A percentile compares a stretch with the other conserved stretches of the same genome.
Evolutionary conservation across 2,888 invertebrate genomes (phyloP).

Genomic region (Sipha maydis): DNA sequence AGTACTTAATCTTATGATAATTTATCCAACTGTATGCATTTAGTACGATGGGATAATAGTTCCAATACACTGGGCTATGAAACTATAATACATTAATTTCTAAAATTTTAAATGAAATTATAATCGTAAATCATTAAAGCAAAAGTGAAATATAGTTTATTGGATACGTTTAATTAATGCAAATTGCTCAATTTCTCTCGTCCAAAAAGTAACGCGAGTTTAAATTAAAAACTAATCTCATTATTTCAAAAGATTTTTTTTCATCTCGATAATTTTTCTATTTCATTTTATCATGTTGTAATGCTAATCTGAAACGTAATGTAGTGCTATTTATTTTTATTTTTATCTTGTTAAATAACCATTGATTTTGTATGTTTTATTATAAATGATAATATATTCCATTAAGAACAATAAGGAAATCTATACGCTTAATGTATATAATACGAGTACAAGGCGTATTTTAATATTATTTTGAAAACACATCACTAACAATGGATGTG

Average conservation of each 20-base stretch:
- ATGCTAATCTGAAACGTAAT: no score
- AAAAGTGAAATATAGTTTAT: background rate
- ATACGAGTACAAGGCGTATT: no score
- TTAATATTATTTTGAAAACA: no score
- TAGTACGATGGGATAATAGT: background rate
- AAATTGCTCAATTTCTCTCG: background rate
- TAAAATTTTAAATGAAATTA: background rate
- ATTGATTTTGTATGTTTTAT: no score
- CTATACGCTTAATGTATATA: no score
- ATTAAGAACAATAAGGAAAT: no score
- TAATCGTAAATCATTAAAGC: background rate
- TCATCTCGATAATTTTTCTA: background rate
- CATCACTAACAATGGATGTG: no score
- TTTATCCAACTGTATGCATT: background rate
- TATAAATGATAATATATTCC: no score
- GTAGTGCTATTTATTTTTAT: no score
- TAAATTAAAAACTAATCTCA: background rate
- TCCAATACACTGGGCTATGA: background rate
- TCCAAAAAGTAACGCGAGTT: background rate
- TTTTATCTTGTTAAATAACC: no score
- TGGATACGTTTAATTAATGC: background rate
- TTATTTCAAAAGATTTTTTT: background rate
- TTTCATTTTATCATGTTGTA: background rate
- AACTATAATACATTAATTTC: background rate
- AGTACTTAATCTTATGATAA: slow-evolving; percentile 20